These are phyloP conservation scores for Ochlodes sylvanus DNA, from an alignment of 2,888 invertebrate species.

Conservation along the genomic window DNA sequence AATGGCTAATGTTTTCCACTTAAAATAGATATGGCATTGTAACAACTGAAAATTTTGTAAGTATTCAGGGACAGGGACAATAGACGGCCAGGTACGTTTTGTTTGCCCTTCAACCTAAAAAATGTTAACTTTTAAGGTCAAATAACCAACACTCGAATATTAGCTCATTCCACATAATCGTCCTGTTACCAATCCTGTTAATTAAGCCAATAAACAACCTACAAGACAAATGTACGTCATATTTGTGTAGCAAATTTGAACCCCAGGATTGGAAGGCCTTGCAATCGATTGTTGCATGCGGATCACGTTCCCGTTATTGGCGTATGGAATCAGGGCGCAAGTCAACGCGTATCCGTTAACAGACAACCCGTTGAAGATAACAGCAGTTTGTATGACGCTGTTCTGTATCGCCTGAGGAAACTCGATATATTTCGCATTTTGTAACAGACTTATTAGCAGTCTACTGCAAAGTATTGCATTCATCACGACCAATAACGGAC, in stretches of 20 bases:
- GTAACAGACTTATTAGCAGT: no score
- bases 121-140: no score
- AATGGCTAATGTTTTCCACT: no score
- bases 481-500: no score
- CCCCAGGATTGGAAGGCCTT: not conserved
- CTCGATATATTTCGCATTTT: not conserved
- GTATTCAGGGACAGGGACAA: no score
- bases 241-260: not conserved
- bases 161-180: no score
- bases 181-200: not conserved
- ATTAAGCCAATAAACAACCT: not conserved
- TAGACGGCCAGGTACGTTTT: no score
- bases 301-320: not conserved
- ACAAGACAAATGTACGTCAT: not conserved
- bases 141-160: no score
- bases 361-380: conserved; percentile 22
- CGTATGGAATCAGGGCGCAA: conserved; percentile 9
- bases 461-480: no score
- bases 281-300: conserved; percentile 1
- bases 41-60: no score
- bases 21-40: no score
- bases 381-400: not conserved
- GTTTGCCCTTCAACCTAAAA: no score
- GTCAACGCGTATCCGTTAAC: conserved; percentile 18
- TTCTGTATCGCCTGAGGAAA: not conserved